Base-by-base conservation (phyloP, 2,888 invertebrate genomes). In the Drosophila colorata region DNA sequence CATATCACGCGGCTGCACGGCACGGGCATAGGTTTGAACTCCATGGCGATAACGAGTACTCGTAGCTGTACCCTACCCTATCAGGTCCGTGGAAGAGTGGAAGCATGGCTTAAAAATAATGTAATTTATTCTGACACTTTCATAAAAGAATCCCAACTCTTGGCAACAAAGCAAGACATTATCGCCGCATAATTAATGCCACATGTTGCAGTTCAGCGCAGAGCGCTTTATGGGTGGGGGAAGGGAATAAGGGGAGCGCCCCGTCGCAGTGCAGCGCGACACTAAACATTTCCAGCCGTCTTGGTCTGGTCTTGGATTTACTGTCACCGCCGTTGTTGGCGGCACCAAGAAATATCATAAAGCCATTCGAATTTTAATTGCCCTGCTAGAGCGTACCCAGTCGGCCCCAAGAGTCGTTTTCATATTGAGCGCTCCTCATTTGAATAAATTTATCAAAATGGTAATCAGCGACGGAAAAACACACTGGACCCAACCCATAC, bases 51-150 rank as follows among this genome's bases (percentile, higher is more conserved):
- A n/a, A 16, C 2, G 16, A 20, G 14, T 16, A n/a, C 9, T 49
- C 20, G 33, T n/a, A 6, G 7, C 13, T 31, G 35, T 43, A 46
- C 5, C 7, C 18, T n/a, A 11, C 18, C 6, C 40, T 74, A 72
- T 81, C 76, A 67, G 65, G 78, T 73, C 41, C 40, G 13, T 52
- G 67, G 61, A 73, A 67, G 52, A 38, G 52, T 38, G 40, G 48
- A 31, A 52, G 38, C 40, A 47, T 28, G 80, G 69, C 66, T 76
- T 72, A 68, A 76, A 78, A 82, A 81, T 78, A 87, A 83, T 86
- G 76, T 86, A 88, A 89, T 89, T 75, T 86, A 89, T 88, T 88
- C 80, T 78, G 86, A 78, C 89, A 87, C 89, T 86, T 89, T 88
- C 83, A 89, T 87, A 86, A 87, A 87, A 66, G 73, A 65, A 69